Conservation (phyloP, 2,888 invertebrate genomes). For the Tuta absoluta region DNA sequence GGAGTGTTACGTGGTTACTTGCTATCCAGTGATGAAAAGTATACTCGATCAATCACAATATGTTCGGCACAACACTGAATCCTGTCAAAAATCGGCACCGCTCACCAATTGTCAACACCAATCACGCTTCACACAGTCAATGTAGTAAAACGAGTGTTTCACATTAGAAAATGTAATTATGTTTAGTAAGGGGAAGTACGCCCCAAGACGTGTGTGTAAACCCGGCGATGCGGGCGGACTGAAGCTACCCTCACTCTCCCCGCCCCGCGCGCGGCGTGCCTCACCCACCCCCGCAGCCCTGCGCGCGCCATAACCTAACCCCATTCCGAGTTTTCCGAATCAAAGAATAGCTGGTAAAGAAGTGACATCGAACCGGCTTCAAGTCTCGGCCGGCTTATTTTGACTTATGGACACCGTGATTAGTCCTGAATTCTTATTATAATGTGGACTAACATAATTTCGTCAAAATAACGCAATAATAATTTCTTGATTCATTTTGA, state of each 20-base stretch:
- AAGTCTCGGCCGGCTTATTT: too few species aligned
- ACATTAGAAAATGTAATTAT: slow-evolving; percentile 14
- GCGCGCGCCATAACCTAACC: slow-evolving; percentile 59
- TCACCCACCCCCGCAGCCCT: slow-evolving; percentile 22
- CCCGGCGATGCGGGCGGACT: slow-evolving; percentile 58
- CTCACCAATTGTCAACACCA: neutral
- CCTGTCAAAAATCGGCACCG: slow-evolving; percentile 12
- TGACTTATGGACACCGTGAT: too few species aligned
- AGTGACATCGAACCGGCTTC: slow-evolving; percentile 32
- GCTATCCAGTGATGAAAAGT: slow-evolving; percentile 17
- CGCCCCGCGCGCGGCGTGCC: slow-evolving; percentile 38
- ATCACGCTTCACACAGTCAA: slow-evolving; percentile 3
- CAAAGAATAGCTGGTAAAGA: slow-evolving; percentile 50
- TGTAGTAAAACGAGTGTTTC: slow-evolving; percentile 6
- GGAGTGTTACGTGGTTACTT: neutral
- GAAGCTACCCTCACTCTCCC: slow-evolving; percentile 39
- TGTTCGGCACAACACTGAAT: slow-evolving; percentile 26
- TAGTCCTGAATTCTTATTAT: too few species aligned
- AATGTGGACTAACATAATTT: too few species aligned
- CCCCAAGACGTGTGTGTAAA: slow-evolving; percentile 45
- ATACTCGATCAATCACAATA: slow-evolving; percentile 28
- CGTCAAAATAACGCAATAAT: too few species aligned
- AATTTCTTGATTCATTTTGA: too few species aligned
- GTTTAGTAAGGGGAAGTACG: slow-evolving; percentile 30
- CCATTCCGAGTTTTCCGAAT: slow-evolving; percentile 45